Evolutionary conservation across 2,888 invertebrate species (phyloP).

Genomic region (Thereva nobilitata): DNA sequence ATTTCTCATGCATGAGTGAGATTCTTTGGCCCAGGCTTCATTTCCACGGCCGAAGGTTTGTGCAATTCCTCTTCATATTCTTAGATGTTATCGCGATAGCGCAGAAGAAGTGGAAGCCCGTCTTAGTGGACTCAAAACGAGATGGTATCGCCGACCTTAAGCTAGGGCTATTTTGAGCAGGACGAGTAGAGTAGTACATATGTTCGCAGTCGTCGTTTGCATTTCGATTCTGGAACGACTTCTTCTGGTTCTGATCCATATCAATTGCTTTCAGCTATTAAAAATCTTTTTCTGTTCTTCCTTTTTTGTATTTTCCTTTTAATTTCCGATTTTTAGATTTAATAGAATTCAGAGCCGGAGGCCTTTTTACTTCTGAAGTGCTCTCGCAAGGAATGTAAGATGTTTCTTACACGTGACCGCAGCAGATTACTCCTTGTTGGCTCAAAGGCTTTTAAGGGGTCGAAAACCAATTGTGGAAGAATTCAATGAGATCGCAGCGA

Average conservation of each 20-base stretch:
- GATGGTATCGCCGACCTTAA: conserved; percentile 15
- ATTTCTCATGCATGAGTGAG: conserved; percentile 34
- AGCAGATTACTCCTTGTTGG: conserved; percentile 23
- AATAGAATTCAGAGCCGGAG: conserved; percentile 27
- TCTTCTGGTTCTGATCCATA: conserved; percentile 32
- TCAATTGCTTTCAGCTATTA: conserved; percentile 32
- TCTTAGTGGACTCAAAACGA: conserved; percentile 24
- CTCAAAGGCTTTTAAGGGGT: conserved; percentile 10
- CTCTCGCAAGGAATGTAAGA: conserved; percentile 13
- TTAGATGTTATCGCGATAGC: conserved; percentile 16
- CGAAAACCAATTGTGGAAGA: conserved; percentile 21
- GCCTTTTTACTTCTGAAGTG: conserved; percentile 12
- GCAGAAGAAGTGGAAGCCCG: conserved; percentile 27
- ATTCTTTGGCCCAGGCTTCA: not conserved
- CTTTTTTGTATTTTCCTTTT: conserved; percentile 25
- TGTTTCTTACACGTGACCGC: conserved; percentile 19
- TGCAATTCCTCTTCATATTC: conserved; percentile 33
- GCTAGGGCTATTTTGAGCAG: conserved; percentile 18
- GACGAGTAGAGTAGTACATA: conserved; percentile 20
- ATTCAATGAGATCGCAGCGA: conserved; percentile 19
- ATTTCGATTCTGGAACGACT: conserved; percentile 28
- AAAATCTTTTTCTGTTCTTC: conserved; percentile 22
- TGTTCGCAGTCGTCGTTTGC: conserved; percentile 28
- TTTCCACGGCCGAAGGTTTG: conserved; percentile 6
- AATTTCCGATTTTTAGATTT: conserved; percentile 34